Percentiles rank a stretch among this genome's conserved stretches.
These are phyloP conservation scores for Andrena camellia DNA, from an alignment of 2,888 invertebrate genomes.

Conservation along the genomic window DNA sequence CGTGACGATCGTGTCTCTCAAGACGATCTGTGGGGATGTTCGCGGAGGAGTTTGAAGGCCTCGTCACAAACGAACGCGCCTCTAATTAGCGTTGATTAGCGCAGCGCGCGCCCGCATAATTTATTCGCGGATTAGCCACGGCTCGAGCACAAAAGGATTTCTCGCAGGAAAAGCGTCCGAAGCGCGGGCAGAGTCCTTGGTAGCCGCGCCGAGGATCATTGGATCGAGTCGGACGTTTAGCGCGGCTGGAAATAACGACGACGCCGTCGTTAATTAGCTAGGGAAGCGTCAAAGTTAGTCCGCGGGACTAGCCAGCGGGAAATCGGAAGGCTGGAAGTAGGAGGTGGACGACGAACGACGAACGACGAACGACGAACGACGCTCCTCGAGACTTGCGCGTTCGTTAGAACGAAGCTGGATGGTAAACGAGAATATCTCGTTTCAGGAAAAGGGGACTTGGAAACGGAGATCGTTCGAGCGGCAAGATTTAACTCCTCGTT, in stretches of 20 bases:
- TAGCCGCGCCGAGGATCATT: conserved; percentile 5
- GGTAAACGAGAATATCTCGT: conserved; percentile 36
- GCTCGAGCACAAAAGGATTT: conserved; percentile 28
- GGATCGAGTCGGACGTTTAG: conserved; percentile 30
- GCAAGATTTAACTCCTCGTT: conserved; percentile 38
- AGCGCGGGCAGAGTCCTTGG: conserved; percentile 39
- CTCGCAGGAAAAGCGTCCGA: conserved; percentile 50
- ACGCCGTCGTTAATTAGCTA: conserved; percentile 51
- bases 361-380: conserved; percentile 26
- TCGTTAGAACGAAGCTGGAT: conserved; percentile 16
- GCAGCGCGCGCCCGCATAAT: conserved; percentile 21
- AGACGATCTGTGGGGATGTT: no score
- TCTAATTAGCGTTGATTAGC: conserved; percentile 33
- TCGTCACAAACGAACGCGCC: neutral
- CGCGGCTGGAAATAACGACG: conserved; percentile 48
- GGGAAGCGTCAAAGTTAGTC: conserved; percentile 15
- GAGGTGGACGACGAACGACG: conserved; percentile 30
- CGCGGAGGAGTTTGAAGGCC: neutral
- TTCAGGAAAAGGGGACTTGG: conserved; percentile 8
- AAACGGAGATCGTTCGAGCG: conserved; percentile 9
- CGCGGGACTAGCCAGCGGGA: neutral
- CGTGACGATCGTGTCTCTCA: no score
- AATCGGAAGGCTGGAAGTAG: conserved; percentile 32
- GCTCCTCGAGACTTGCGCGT: neutral
- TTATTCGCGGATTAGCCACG: conserved; percentile 25